Evolutionary conservation across 2,113 vertebrate genomes (phyloP), one percentile per base, ranked within the genome.

Genomic region (Rhineura floridana): DNA sequence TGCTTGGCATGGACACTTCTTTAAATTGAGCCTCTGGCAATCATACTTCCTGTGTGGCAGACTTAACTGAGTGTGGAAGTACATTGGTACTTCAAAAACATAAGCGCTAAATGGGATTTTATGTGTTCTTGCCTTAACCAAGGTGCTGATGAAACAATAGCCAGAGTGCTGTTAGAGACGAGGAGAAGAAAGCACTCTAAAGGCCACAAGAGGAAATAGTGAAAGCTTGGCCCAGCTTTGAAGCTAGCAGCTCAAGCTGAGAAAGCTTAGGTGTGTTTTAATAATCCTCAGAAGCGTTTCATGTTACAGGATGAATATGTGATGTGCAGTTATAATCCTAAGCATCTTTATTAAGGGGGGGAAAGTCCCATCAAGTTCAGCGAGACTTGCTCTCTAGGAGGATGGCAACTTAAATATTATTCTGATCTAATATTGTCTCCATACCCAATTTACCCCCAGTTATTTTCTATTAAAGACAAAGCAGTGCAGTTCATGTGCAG

Each of bases 161-260:
- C 59, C 73, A 76, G 55, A 88, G 42, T 80, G 36, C 2, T 46
- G 39, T 83, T 78, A 62, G 65, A 12, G 44, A 84, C 89, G 46
- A n/a, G n/a, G 39, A 73, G 67, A 75, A 73, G n/a, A 65, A 91
- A 33, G 59, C 90, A 44, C 83, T 69, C 0, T 63, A 80, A 42
- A 87, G 50, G 44, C 36, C 39, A 1, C 0, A 78, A 55, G 30
- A 81, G 72, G 65, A 77, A 15, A 36, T 88, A 73, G 70, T 81
- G 89, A 83, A 90, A 92, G 78, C 67, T 76, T 91, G 87, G 86
- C 90, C 82, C 78, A 1, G 30, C 42, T 90, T 76, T 91, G 87
- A 94, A 89, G 86, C 92, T 42, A 2, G 36, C 88, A 91, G 65
- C 84, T 81, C 89, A 92, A 30, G 86, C 69, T 46, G 91, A 59